Base-by-base conservation (phyloP, 2,888 invertebrate genomes). In the Cerceris ruficornis region DNA sequence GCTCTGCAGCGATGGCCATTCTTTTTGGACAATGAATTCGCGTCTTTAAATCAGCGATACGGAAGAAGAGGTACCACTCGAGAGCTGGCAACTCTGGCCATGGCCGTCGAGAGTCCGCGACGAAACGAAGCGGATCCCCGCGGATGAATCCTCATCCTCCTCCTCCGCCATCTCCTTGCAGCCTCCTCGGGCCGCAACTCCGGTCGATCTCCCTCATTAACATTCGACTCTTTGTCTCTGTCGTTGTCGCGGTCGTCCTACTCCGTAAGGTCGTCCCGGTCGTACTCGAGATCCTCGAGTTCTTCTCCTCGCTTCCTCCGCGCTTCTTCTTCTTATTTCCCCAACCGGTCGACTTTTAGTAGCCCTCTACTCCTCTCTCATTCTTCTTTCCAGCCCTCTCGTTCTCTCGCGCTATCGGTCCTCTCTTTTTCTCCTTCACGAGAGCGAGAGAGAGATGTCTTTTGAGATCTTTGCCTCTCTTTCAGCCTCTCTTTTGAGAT, bases 341-440 rank as follows among this genome's bases (percentile, higher is more conserved):
- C 73, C 76, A 82, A 86, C 85, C 85, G 85, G 85, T 85, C 84
- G 84, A 86, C 84, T 86, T 85, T 85, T 86, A 85, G 85, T 84
- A 86, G 84, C 81, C 79, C 82, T 85, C 84, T 66, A 52, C 59
- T 71, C 49, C 58, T 43, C 61, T 41, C 65, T 46, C 54, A 57
- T 61, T 28, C 46, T 66, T 57, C 14, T 49, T 65, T 49, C n/a
- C 65, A 50, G 46, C 59, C 58, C 17, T 39, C 43, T 41, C 11
- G 28, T 39, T 60, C 14, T 7, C 55, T 15, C 43, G 13, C 59
- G 61, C 55, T 9, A 8, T 46, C 13, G 28, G 28, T 28, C 58
- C 50, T 66, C 52, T 15, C 14, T 43, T 14, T 43, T 50, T 65
- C 66, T 69, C 6, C n/a, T 11, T 67, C 43, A n/a, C 28, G 28